A percentile compares a stretch with the other conserved stretches of the same genome.
phyloP scores from a whole-genome alignment of 1,140 invertebrate species.

The Ceratina australensis region DNA sequence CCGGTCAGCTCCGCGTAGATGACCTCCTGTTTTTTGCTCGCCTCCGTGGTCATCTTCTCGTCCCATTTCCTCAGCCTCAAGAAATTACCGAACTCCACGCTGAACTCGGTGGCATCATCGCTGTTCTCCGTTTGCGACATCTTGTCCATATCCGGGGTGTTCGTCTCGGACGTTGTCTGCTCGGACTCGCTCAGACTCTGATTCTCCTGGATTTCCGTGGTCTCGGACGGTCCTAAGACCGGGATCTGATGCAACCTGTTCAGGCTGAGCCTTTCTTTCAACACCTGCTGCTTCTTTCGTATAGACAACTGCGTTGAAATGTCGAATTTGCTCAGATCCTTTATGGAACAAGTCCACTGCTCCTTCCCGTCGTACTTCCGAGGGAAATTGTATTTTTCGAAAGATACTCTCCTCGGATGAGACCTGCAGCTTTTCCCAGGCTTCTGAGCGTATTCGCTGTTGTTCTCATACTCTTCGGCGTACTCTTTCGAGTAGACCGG shows the following conservation, averaged over 20 bases:
- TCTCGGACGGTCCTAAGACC: background rate
- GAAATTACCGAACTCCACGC: conserved; percentile 70
- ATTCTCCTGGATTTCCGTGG: conserved; percentile 22
- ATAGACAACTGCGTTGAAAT: conserved; percentile 89
- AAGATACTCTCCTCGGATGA: conserved; percentile 72
- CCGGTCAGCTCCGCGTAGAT: conserved; percentile 82
- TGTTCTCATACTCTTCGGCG: conserved; percentile 67
- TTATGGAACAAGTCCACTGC: conserved; percentile 78
- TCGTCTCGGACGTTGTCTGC: background rate
- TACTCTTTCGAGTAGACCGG: conserved; percentile 77
- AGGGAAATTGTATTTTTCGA: conserved; percentile 80
- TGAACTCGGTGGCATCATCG: conserved; percentile 52
- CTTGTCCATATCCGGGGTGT: background rate
- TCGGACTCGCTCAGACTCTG: background rate
- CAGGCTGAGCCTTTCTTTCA: conserved; percentile 65
- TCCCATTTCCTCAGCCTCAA: conserved; percentile 66
- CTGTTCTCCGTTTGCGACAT: background rate
- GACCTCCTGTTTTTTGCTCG: conserved; percentile 43
- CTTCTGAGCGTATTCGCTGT: conserved; percentile 73
- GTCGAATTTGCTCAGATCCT: conserved; percentile 88
- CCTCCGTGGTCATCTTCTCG: conserved; percentile 27
- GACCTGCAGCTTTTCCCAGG: conserved; percentile 67
- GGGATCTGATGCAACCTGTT: conserved; percentile 49
- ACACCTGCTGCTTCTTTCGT: conserved; percentile 83
- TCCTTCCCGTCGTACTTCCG: conserved; percentile 79